Evolutionary conservation across 2,888 invertebrate species (phyloP), one percentile per base, ranked within the genome.

Genomic region (Volucella inanis): DNA sequence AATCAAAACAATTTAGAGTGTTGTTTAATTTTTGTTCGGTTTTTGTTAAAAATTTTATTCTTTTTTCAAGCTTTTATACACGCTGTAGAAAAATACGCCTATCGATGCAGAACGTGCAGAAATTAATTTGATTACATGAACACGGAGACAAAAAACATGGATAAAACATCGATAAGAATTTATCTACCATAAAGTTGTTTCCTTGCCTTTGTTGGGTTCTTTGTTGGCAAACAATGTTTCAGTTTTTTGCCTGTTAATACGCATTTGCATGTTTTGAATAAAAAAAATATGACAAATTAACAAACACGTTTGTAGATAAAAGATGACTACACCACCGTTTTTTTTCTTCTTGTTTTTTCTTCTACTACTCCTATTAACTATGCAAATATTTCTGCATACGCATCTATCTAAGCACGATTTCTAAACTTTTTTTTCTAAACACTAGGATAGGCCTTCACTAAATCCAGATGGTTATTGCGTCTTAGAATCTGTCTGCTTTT

Each of bases 381-480:
- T 39, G 38, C 49, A 39, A 45, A 22, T 38, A 41, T 22, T 43
- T 72, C 18, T 72, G 62, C 54, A 47, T 18, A 62, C 11, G 10
- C 2, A 54, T 54, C 12, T 67, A 10, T 67, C 14, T 45, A 14
- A 55, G 11, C n/a, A n/a, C 12, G 22, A 22, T 11, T 10, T 55
- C 6, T 55, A 38, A 12, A 31, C 12, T 12, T 31, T 45, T 45
- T 68, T n/a, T n/a, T n/a, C n/a, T 67, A 67, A 76, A 76, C 43
- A 76, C 22, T 22, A 64, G 31, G 47, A 75, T 55, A 64, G 65
- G 64, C 41, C 49, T 43, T 52, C 31, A 59, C 18, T 52, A 52
- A 31, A 76, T 76, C 43, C 76, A 67, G 59, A 61, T 43, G 6
- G 67, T 52, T 52, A 76, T 67, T 67, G 59, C 67, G 67, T 76